phyloP scores from a whole-genome alignment of 2,797 vertebrate species.

The Sus cebifrons region DNA sequence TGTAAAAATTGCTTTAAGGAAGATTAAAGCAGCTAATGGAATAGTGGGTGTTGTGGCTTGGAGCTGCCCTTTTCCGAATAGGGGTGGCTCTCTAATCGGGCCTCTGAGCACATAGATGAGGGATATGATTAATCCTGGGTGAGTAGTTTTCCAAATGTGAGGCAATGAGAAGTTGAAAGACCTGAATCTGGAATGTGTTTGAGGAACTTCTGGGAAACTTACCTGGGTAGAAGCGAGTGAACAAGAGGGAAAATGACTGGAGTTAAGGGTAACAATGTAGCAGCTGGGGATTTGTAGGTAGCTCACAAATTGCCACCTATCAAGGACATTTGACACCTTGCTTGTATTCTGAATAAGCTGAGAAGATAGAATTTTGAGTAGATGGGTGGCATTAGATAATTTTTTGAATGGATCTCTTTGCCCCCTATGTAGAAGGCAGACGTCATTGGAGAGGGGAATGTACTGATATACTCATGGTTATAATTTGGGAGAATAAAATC shows the following conservation, averaged over 20 bases:
- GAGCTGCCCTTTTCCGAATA: neutral
- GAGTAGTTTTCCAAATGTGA: neutral
- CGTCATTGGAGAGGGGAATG: neutral
- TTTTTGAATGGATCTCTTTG: neutral
- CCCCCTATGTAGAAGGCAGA: neutral
- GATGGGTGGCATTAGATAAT: neutral
- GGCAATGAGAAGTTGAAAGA: neutral
- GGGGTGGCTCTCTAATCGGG: neutral
- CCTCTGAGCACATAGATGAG: neutral
- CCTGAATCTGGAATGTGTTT: neutral
- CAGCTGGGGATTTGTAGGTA: neutral
- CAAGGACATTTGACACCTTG: neutral
- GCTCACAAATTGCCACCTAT: neutral
- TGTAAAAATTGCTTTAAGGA: neutral
- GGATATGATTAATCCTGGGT: neutral
- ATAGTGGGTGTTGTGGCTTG: too few species aligned
- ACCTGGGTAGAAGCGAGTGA: neutral
- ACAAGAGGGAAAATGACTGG: neutral
- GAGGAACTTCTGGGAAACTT: neutral
- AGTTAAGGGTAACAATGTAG: neutral
- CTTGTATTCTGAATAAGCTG: neutral
- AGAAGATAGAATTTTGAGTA: neutral
- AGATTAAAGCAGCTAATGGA: neutral
- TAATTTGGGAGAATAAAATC: neutral
- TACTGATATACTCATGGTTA: neutral